phyloP scores from a whole-genome alignment of 1,140 invertebrate genomes.

The Ceratina japonica region DNA sequence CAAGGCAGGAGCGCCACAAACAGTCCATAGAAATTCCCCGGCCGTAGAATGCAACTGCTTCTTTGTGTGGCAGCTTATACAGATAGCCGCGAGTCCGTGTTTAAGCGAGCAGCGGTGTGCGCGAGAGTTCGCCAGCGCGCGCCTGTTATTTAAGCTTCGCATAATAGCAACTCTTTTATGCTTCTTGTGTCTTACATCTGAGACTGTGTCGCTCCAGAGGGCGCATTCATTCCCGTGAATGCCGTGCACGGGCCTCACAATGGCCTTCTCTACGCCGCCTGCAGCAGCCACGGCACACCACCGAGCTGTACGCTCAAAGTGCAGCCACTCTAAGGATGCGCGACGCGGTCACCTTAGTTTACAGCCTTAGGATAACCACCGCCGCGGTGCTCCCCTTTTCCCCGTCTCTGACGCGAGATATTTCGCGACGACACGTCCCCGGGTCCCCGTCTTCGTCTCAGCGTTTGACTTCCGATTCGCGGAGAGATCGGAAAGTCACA shows the following conservation, averaged over 20 bases:
- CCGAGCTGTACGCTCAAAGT: slow-evolving; percentile 56
- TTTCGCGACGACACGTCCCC: too few relatives aligned
- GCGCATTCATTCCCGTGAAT: slow-evolving; percentile 77
- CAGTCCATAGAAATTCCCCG: slow-evolving; percentile 73
- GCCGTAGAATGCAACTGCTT: slow-evolving; percentile 64
- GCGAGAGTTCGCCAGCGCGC: slow-evolving; percentile 48
- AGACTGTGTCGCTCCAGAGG: slow-evolving; percentile 74
- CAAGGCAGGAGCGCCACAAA: slow-evolving; percentile 67
- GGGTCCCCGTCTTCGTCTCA: too few relatives aligned
- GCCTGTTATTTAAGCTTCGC: slow-evolving; percentile 78
- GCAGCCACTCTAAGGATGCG: slow-evolving; percentile 63
- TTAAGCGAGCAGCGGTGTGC: slow-evolving; percentile 47
- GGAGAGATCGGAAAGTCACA: neutral
- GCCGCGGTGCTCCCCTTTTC: slow-evolving; percentile 16
- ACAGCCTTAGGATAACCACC: slow-evolving; percentile 62
- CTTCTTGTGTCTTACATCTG: slow-evolving; percentile 77
- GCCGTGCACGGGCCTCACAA: slow-evolving; percentile 70
- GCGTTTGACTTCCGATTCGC: neutral
- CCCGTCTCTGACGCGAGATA: slow-evolving; percentile 15
- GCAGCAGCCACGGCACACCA: slow-evolving; percentile 45
- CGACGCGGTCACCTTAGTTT: slow-evolving; percentile 58
- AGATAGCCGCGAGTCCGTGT: slow-evolving; percentile 36
- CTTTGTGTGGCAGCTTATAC: slow-evolving; percentile 43
- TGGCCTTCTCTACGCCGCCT: slow-evolving; percentile 71
- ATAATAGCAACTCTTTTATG: slow-evolving; percentile 78